Evolutionary conservation across 2,888 invertebrate genomes (phyloP).

Genomic region (Seira ritae): DNA sequence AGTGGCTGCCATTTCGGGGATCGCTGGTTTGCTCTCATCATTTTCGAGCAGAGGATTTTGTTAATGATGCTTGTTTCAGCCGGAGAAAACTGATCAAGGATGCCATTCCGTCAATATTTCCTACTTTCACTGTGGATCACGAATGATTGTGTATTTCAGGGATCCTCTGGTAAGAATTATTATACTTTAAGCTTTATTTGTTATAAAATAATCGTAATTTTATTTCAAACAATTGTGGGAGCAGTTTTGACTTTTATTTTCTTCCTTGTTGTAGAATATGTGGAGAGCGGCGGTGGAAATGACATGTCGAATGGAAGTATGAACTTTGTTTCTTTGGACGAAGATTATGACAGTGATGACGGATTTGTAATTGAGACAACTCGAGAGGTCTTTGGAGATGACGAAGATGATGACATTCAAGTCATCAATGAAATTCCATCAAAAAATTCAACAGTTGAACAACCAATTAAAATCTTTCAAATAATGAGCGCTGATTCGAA

Average conservation of each 20-base stretch:
- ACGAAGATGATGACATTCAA: conserved; percentile 38
- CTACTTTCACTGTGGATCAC: conserved; percentile 53
- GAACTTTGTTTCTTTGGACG: background rate
- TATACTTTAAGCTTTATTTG: no score
- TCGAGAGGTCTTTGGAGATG: conserved; percentile 14
- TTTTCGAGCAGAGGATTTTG: conserved; percentile 51
- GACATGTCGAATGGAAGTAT: no score
- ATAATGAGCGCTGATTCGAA: no score
- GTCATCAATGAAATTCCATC: conserved; percentile 10
- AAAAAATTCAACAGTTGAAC: no score
- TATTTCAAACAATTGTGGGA: background rate
- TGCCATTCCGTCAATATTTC: conserved; percentile 61
- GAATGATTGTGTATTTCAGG: no score
- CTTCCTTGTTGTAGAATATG: no score
- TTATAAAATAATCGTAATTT: conserved; percentile 27
- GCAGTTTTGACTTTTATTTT: no score
- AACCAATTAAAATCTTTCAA: no score
- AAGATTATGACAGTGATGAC: background rate
- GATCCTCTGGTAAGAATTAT: no score
- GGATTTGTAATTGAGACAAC: background rate
- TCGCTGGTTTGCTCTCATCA: conserved; percentile 62
- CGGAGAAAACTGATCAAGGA: conserved; percentile 52
- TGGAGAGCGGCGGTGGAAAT: no score
- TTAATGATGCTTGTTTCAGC: conserved; percentile 48
- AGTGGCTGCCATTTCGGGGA: conserved; percentile 61